Base-by-base conservation (phyloP, 2,888 invertebrate species). In the Luperina testacea region DNA sequence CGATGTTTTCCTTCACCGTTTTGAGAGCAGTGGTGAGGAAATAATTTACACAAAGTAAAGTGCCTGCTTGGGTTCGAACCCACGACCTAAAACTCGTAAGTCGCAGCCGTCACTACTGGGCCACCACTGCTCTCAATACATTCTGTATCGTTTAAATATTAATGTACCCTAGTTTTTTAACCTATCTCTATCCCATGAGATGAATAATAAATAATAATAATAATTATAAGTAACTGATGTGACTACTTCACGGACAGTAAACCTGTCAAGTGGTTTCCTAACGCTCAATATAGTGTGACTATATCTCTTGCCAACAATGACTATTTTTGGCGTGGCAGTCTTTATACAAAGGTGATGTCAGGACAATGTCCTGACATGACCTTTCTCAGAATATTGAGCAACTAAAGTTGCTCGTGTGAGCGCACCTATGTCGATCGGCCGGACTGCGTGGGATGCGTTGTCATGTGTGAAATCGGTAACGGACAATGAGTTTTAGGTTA, bases 401-500 rank as follows among this genome's bases (percentile, higher is more conserved):
- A 79, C 48, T 51, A 15, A 57, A 59, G 80, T 76, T 63, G 75
- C 61, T 38, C 61, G 68, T 81, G 1, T 75, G 61, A 45, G 15
- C 32, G 7, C 27, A 42, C 24, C 53, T 75, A 38, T 75, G 82
- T 81, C 75, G 74, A 32, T 59, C 17, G n/a, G 8, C 42, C 17
- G 69, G 8, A 64, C 73, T 51, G 73, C n/a, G 38, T 72, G 59
- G 63, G 27, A 74, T 83, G 70, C 75, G 73, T 75, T 75, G 59
- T 72, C 68, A 42, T 74, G 75, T 78, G 86, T 86, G 72, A 72
- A 78, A 77, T 77, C 78, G 67, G 80, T 70, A 67, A 73, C 76
- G 81, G 74, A 81, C 74, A 71, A 73, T 80, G 72, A 68, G 81
- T 70, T 83, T 79, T 77, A 72, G 71, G 57, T 63, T 51, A 51